Percentiles rank a stretch among this genome's conserved stretches.
Conservation (phyloP, 2,113 vertebrate genomes). For the Collichthys lucidus region DNA sequence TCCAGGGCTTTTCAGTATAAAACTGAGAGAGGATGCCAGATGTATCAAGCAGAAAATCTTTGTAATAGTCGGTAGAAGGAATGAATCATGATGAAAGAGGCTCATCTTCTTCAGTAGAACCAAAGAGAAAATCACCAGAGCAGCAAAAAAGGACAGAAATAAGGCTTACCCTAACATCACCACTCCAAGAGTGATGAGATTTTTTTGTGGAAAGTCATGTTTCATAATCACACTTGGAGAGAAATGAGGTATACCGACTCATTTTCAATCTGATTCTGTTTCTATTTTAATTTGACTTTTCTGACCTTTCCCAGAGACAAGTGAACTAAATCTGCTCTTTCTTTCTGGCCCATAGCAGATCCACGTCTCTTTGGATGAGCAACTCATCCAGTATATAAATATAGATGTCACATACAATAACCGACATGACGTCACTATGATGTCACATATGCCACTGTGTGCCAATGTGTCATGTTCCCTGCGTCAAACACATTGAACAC, state of each 20-base stretch:
- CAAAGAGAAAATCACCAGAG: background rate
- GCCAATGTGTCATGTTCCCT: slow-evolving; percentile 19
- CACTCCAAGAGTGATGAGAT: background rate
- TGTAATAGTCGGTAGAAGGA: background rate
- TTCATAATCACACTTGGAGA: background rate
- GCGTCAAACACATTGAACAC: slow-evolving; percentile 11
- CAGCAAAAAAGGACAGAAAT: background rate
- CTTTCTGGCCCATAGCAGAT: slow-evolving; percentile 23
- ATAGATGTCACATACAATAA: slow-evolving; percentile 47
- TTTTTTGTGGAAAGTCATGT: background rate
- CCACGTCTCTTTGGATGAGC: slow-evolving; percentile 41
- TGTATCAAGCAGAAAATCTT: background rate
- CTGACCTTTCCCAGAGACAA: slow-evolving; percentile 39
- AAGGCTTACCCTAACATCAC: background rate
- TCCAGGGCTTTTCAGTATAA: background rate
- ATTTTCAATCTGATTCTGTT: slow-evolving; percentile 3
- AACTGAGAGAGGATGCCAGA: background rate
- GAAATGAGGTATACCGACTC: background rate
- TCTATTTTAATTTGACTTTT: slow-evolving; percentile 32
- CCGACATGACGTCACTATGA: background rate
- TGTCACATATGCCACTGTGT: slow-evolving; percentile 12
- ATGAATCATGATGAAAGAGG: background rate
- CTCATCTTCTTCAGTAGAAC: background rate
- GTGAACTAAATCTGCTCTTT: slow-evolving; percentile 30
- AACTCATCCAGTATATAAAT: background rate